Evolutionary conservation across 2,888 invertebrate species (phyloP), one percentile per base, ranked within the genome.

Genomic region (Andrena minutula): DNA sequence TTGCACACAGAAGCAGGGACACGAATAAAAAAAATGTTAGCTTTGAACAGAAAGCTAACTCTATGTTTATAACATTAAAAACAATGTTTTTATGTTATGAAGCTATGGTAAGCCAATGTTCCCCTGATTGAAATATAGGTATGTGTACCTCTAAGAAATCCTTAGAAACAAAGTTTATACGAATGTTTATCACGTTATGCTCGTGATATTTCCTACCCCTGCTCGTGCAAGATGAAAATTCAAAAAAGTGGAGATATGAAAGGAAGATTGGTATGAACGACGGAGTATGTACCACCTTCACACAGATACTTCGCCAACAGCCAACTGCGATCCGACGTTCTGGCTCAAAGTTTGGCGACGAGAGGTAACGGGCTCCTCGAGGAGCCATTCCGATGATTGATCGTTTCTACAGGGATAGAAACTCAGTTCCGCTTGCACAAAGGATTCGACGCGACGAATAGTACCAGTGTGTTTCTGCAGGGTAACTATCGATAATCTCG

Each of bases 351-450:
- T 85, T 83, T 70, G 69, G 70, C 73, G 75, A 58, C 58, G 65
- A 79, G 63, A 64, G 56, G 68, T 49, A 80, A 86, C 82, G 81
- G 76, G 87, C 80, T 79, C 79, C 86, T 87, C 83, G 80, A 83
- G 85, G 85, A 87, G 78, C 85, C 79, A 85, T 83, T 85, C 35
- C 78, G 63, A 72, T 72, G 79, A 77, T 77, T 72, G 78, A 77
- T 77, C 78, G 78, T 63, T 61, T 77, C 71, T 71, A 61, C 60
- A 32, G 56, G 63, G 53, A 69, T 47, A 47, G 66, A 47, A 69
- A 75, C 53, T 75, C 53, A 32, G 47, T 53, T 69, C 53, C 35
- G 53, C 20, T 75, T 35, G 68, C 30, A 75, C 75, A 63, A 68
- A 64, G 53, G 75, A 60, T 51, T 63, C 32, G n/a, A n/a, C 30